phyloP scores from a whole-genome alignment of 2,113 vertebrate genomes.

The Cheilinus undulatus region DNA sequence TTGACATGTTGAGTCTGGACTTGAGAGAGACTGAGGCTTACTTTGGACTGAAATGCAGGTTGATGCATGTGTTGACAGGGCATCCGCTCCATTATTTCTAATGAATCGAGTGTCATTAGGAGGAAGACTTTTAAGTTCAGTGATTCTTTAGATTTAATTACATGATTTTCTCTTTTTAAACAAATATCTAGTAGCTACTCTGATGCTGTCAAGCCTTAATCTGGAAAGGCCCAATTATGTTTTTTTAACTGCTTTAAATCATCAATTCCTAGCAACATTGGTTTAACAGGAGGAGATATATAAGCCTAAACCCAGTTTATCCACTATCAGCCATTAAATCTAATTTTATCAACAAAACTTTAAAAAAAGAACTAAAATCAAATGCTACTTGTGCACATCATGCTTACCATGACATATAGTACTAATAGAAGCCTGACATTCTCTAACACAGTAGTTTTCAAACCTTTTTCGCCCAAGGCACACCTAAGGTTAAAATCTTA shows the following conservation, averaged over 20 bases:
- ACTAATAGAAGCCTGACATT: too few relatives aligned
- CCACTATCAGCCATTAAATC: neutral
- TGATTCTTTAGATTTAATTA: too few relatives aligned
- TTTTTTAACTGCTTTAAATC: conserved; percentile 16
- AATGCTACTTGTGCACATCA: neutral
- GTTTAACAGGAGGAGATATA: conserved; percentile 20
- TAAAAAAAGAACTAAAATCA: too few relatives aligned
- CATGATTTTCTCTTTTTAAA: too few relatives aligned
- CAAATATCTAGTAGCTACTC: neutral
- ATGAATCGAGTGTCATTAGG: neutral
- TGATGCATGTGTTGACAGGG: neutral
- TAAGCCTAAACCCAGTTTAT: neutral
- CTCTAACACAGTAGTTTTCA: too few relatives aligned
- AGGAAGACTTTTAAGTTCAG: neutral
- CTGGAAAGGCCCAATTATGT: conserved; percentile 25
- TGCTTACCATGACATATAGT: too few relatives aligned
- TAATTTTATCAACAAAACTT: too few relatives aligned
- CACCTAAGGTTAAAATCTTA: too few relatives aligned
- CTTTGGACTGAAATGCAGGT: neutral
- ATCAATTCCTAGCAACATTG: conserved; percentile 24
- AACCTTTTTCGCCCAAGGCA: too few relatives aligned
- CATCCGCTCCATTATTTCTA: neutral
- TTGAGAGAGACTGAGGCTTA: neutral
- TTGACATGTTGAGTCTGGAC: neutral
- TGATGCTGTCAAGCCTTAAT: conserved; percentile 5